These are phyloP conservation scores for Siderastrea radians DNA, from an alignment of 92 coral and sea anemone genomes.

Conservation along the genomic window DNA sequence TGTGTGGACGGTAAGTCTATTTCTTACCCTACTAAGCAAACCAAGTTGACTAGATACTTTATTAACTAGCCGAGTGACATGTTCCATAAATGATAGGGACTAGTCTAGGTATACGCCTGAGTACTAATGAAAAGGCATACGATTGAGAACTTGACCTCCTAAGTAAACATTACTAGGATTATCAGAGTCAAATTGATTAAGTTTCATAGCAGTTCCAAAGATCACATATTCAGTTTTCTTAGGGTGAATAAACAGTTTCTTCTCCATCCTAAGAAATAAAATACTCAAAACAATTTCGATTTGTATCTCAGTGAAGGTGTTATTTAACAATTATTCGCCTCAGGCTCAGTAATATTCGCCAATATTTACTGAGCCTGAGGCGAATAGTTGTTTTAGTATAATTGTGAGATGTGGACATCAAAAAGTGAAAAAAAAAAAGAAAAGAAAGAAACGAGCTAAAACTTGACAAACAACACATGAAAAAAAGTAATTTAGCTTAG, in stretches of 20 bases:
- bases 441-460: no score
- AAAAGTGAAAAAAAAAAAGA: no score
- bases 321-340: no score
- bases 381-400: no score
- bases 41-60: conserved; percentile 45
- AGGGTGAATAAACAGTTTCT: not conserved
- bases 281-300: no score
- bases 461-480: no score
- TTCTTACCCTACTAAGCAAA: conserved; percentile 16
- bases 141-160: conserved; percentile 16
- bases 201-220: conserved; percentile 11
- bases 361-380: no score
- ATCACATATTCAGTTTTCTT: conserved; percentile 12
- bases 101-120: conserved; percentile 37
- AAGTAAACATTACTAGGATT: conserved; percentile 6
- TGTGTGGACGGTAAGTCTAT: conserved; percentile 4
- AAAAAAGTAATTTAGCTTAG: no score
- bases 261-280: not conserved
- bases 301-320: no score
- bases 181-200: not conserved
- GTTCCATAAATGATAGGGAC: conserved; percentile 30
- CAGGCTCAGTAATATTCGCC: no score
- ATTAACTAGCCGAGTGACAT: conserved; percentile 6
- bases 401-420: no score
- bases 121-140: conserved; percentile 21